Evolutionary conservation across 2,888 invertebrate genomes (phyloP).

Genomic region (Monopis laevigella): DNA sequence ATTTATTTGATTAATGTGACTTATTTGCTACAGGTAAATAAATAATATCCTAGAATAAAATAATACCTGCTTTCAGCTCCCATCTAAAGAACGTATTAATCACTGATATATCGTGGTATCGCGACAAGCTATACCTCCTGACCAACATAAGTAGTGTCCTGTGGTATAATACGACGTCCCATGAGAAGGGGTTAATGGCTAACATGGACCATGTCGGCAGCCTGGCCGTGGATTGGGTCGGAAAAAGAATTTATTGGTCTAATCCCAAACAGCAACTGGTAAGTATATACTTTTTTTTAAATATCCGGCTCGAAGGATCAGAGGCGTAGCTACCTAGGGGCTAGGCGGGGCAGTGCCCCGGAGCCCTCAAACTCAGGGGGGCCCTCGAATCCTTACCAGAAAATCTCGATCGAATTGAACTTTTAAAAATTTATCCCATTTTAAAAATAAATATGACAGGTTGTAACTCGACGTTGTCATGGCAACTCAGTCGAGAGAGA

Average conservation of each 20-base stretch:
- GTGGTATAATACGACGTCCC: constrained; percentile 74
- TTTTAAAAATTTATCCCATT: too few relatives aligned
- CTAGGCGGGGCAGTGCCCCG: too few relatives aligned
- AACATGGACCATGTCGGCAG: constrained; percentile 79
- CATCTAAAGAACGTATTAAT: constrained; percentile 70
- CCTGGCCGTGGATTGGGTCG: constrained; percentile 91
- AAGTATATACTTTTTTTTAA: constrained; percentile 28
- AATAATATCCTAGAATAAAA: too few relatives aligned
- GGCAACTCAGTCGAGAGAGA: too few relatives aligned
- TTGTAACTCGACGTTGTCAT: too few relatives aligned
- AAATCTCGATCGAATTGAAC: too few relatives aligned
- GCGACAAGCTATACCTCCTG: constrained; percentile 78
- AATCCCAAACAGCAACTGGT: constrained; percentile 86
- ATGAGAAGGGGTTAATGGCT: constrained; percentile 62
- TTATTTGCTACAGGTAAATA: too few relatives aligned
- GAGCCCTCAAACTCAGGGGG: too few relatives aligned
- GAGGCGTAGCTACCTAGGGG: neutral
- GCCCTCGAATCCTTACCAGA: too few relatives aligned
- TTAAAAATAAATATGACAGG: too few relatives aligned
- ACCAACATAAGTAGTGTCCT: constrained; percentile 77
- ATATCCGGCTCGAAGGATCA: neutral
- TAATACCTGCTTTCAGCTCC: constrained; percentile 32
- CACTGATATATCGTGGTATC: constrained; percentile 81
- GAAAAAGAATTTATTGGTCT: constrained; percentile 90
- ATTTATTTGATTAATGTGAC: too few relatives aligned